These are phyloP conservation scores for Arrhamphus sclerolepis DNA, from an alignment of 2,797 vertebrate species.

Conservation along the genomic window DNA sequence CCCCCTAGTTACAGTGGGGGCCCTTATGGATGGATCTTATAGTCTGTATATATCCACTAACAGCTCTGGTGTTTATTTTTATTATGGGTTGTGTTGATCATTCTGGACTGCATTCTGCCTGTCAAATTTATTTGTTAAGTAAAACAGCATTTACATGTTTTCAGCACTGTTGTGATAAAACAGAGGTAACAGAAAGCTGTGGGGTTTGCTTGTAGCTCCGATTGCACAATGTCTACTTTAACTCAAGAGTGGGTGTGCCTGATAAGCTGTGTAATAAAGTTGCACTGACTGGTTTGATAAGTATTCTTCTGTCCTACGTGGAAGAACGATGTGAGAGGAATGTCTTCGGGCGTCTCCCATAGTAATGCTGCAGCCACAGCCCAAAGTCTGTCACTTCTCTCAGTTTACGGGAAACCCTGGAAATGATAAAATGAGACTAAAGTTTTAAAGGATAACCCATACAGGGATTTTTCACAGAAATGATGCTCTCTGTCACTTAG, in stretches of 20 bases:
- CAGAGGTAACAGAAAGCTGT: background rate
- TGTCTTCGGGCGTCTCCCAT: slow-evolving; percentile 39
- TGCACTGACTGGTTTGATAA: slow-evolving; percentile 67
- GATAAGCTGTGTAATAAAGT: slow-evolving; percentile 48
- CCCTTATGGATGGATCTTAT: no score
- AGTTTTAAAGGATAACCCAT: no score
- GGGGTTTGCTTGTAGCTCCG: background rate
- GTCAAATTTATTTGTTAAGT: no score
- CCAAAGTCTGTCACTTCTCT: background rate
- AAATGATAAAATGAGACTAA: no score
- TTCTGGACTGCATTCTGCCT: no score
- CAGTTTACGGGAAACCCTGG: background rate
- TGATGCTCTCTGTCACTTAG: no score
- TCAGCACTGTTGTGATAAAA: background rate
- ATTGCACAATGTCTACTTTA: slow-evolving; percentile 18
- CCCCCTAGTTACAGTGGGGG: no score
- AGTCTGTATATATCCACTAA: no score
- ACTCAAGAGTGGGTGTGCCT: slow-evolving; percentile 50
- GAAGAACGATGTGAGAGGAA: slow-evolving; percentile 24
- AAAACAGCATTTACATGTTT: background rate
- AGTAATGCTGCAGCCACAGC: background rate
- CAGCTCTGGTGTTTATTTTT: no score
- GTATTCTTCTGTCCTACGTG: slow-evolving; percentile 26
- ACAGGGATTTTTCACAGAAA: no score
- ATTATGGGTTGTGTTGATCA: no score